Conservation (phyloP, 2,797 vertebrate species). For the Synanceia verrucosa region DNA sequence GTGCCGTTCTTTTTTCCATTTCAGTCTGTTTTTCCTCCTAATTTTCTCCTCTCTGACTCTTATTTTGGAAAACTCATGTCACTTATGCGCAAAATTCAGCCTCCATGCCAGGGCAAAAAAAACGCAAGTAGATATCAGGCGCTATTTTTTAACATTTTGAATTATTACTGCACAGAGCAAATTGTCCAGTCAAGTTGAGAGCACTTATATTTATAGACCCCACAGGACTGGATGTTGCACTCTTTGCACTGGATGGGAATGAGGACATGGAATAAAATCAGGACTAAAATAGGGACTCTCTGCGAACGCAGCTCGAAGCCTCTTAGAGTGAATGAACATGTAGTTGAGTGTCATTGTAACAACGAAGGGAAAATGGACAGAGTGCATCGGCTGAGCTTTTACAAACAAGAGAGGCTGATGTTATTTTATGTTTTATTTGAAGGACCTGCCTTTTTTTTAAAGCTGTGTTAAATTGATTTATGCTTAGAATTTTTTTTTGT, state of each 20-base stretch:
- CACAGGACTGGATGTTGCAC: slow-evolving; percentile 53
- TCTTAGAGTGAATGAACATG: slow-evolving; percentile 49
- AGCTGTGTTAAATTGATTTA: slow-evolving; percentile 28
- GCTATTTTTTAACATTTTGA: slow-evolving; percentile 64
- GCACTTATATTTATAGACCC: slow-evolving; percentile 72
- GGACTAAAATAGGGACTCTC: slow-evolving; percentile 62
- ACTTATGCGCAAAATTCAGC: slow-evolving; percentile 25
- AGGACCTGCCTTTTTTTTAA: slow-evolving; percentile 26
- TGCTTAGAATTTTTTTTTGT: neutral
- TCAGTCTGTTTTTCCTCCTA: slow-evolving; percentile 32
- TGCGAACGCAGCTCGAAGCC: slow-evolving; percentile 41
- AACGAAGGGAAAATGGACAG: slow-evolving; percentile 40
- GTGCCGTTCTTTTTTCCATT: slow-evolving; percentile 22
- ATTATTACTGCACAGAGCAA: slow-evolving; percentile 74
- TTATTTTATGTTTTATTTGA: slow-evolving; percentile 48
- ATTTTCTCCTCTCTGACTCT: slow-evolving; percentile 57
- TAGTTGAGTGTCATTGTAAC: slow-evolving; percentile 54
- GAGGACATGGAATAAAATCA: slow-evolving; percentile 59
- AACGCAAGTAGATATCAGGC: slow-evolving; percentile 35
- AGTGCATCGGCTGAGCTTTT: slow-evolving; percentile 10
- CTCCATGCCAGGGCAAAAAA: slow-evolving; percentile 16
- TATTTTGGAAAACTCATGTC: slow-evolving; percentile 63
- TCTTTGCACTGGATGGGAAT: slow-evolving; percentile 57
- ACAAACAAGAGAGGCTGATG: slow-evolving; percentile 23
- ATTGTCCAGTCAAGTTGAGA: slow-evolving; percentile 75